phyloP scores from a whole-genome alignment of 2,113 vertebrate genomes.

The Galbula dea region DNA sequence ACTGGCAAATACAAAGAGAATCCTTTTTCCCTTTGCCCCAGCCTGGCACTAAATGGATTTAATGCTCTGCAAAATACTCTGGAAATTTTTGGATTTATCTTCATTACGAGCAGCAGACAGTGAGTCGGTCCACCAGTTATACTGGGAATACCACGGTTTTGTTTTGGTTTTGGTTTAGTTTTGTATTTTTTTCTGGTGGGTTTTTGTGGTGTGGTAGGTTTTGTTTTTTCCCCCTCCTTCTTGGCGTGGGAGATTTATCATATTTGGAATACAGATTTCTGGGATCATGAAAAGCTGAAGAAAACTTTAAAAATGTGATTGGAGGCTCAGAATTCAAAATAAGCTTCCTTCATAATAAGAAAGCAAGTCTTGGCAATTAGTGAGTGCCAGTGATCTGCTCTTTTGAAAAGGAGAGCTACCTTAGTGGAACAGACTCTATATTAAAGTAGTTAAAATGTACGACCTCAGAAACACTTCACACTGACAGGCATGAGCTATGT shows the following conservation, averaged over 20 bases:
- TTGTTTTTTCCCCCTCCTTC: background rate
- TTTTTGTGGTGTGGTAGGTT: background rate
- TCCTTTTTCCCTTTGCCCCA: background rate
- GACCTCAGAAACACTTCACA: background rate
- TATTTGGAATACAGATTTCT: background rate
- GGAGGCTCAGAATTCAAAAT: background rate
- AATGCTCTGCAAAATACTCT: background rate
- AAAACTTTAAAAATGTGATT: background rate
- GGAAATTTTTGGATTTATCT: background rate
- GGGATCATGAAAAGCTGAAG: background rate
- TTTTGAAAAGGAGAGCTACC: background rate
- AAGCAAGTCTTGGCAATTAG: background rate
- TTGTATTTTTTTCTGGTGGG: background rate
- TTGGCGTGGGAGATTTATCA: background rate
- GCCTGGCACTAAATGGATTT: background rate
- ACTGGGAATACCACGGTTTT: background rate
- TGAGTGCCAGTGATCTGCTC: background rate
- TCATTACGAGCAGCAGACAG: background rate
- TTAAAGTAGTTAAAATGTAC: background rate
- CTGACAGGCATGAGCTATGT: background rate
- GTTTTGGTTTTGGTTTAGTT: background rate
- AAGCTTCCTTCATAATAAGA: background rate
- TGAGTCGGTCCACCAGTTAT: background rate
- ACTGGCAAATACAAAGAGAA: background rate
- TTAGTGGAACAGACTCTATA: background rate